Base-by-base conservation (phyloP, 2,113 vertebrate genomes). In the Rallus limicola region DNA sequence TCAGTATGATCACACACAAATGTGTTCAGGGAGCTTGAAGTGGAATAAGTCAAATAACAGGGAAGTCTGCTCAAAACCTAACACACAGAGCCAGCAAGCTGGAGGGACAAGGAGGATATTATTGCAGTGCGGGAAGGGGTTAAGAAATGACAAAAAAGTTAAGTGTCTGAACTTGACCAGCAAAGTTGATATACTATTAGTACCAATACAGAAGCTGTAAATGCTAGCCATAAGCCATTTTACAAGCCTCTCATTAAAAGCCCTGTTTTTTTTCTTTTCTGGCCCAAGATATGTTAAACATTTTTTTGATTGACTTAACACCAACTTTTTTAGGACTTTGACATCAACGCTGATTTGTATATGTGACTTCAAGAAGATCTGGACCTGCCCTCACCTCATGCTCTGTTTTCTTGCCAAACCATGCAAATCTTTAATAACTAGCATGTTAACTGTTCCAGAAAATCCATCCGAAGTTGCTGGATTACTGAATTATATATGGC, bases 391-490 rank as follows among this genome's bases (percentile, higher is more conserved):
- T 89, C 19, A 38, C 55, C 44, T 94, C 70, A 58, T 62, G 69
- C 59, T 95, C 87, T 72, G n/a, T 92, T 95, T 94, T 64, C 81
- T 86, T 95, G 55, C 14, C n/a, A 82, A 92, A 82, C 83, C 80
- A 48, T 87, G 74, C 91, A 87, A 62, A 23, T 80, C 65, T 59
- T 95, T 95, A 95, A 93, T 95, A 82, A 72, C 77, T 95, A 84
- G 53, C 74, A 10, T 38, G 74, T 93, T 97, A 96, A 97, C 95
- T 89, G 81, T 92, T 93, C 86, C 91, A 79, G 95, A 94, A 97
- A 97, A 95, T 92, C 91, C 50, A 21, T 31, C 34, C 44, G 31
- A 79, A 85, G 65, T 89, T 97, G 20, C 92, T 89, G 84, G 83
- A 72, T 96, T 81, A 92, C 50, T 89, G 65, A 84, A 46, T 58